Evolutionary conservation across 2,113 vertebrate genomes (phyloP), one percentile per base, ranked within the genome.

Genomic region (Pseudorectes ferrugineus): DNA sequence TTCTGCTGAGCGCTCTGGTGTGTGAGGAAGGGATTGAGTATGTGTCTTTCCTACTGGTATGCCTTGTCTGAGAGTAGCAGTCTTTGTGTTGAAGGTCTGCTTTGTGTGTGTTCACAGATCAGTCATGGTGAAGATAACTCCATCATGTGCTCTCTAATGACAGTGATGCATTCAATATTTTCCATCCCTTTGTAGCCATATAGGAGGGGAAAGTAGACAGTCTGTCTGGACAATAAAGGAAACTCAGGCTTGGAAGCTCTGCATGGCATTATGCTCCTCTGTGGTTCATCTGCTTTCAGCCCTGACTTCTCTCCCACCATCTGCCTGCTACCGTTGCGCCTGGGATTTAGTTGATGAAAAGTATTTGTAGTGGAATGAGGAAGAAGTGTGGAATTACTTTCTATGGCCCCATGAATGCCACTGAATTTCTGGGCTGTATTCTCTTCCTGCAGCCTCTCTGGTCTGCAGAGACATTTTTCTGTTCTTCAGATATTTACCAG

Each of bases 81-180:
- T 57, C 3, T 25, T 75, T 75, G 14, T 63, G n/a, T 29, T 88
- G 74, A 81, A 89, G 28, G 23, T 58, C 46, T 87, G 5, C 51
- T 48, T 71, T 77, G n/a, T 85, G 55, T 76, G 61, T 78, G 51
- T 78, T 51, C 61, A 43, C 70, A 88, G 61, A 77, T 62, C 35
- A 51, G 57, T 92, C 62, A 43, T 3, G 26, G 59, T 92, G 65
- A 31, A 51, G 51, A 36, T 78, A 75, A 55, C 66, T 79, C 49
- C 22, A 36, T 92, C 67, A 83, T 14, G 6, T 86, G 59, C 54
- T 95, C 18, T 86, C 23, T 88, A 58, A 92, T 88, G 73, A 57
- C 46, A 83, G 62, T 12, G 36, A 8, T 83, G 35, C 51, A 35
- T 88, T 88, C 63, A 88, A 21, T 91, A 42, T 76, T 95, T 95